Base-by-base conservation (phyloP, 2,888 invertebrate genomes). In the Iselma pallidipennis region DNA sequence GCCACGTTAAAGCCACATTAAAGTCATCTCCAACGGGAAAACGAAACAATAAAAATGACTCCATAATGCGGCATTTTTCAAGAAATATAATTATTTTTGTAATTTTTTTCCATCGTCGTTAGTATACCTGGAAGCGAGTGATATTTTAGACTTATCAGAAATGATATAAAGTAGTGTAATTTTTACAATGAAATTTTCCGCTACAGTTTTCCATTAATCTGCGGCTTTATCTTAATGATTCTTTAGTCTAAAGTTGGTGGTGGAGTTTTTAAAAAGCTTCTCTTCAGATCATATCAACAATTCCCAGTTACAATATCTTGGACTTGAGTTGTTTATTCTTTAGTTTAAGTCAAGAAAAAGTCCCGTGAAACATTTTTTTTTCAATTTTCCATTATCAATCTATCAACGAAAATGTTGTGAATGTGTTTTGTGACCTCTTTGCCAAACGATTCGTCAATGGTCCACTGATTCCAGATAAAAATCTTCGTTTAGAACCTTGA, bases 201-300 rank as follows among this genome's bases (percentile, higher is more conserved):
- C 80, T 80, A 80, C 80, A 80, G 76, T 80, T 80, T 81, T 78
- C 78, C 81, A 81, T 81, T 81, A 81, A 81, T 81, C 81, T 80
- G 75, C 68, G 74, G 77, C 75, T 79, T 81, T 81, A 81, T 81
- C 81, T 81, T 81, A 81, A 81, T 80, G 80, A 81, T 81, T 81
- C 80, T 81, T 45, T 80, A 78, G 78, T 80, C 78, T 77, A 76
- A 79, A 81, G 77, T 80, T 81, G 71, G 78, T 73, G 29, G 7
- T 5, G 70, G 76, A 76, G 75, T 79, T 80, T 80, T 78, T 77
- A 77, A 80, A 81, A 78, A 72, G 58, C 65, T 58, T 49, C 55
- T 49, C 55, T 49, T n/a, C 26, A 69, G 75, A 76, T 76, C 67
- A 64, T 71, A 75, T 75, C 75, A 67, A 4, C 33, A 19, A 48